Percentiles rank a stretch among this genome's conserved stretches.
Evolutionary conservation across 35 echinoderm and acorn worm species (phyloP).

Genomic region (Apostichopus parvimensis): DNA sequence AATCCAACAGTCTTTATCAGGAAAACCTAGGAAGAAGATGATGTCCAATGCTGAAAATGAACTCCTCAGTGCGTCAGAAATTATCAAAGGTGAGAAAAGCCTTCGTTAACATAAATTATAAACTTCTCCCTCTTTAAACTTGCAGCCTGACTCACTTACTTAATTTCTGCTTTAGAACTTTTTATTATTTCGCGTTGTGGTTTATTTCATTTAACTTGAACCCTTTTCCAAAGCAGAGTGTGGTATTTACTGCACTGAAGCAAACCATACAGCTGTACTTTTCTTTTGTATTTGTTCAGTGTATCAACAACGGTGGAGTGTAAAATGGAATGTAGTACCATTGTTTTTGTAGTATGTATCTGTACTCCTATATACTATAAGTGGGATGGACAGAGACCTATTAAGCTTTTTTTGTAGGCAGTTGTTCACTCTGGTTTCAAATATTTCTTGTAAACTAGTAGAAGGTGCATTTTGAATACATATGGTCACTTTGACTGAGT

Average conservation of each 20-base stretch:
- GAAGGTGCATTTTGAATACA: too few relatives aligned
- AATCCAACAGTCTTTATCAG: constrained; percentile 33
- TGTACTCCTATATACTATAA: too few relatives aligned
- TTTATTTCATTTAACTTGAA: too few relatives aligned
- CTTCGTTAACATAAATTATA: neutral
- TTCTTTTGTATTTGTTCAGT: neutral
- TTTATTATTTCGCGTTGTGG: too few relatives aligned
- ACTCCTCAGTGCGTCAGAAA: constrained; percentile 95
- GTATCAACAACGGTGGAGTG: neutral
- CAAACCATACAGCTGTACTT: too few relatives aligned
- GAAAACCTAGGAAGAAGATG: constrained; percentile 51
- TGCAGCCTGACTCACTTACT: neutral
- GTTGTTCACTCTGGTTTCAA: too few relatives aligned
- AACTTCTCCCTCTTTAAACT: neutral
- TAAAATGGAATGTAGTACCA: too few relatives aligned
- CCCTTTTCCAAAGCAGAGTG: neutral
- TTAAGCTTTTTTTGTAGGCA: too few relatives aligned
- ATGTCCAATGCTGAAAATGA: constrained; percentile 69
- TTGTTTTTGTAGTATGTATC: too few relatives aligned
- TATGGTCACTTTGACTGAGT: too few relatives aligned
- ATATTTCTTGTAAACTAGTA: too few relatives aligned
- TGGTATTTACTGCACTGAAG: neutral
- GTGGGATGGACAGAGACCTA: too few relatives aligned
- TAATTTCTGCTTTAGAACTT: neutral
- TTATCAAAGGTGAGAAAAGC: constrained; percentile 80